Conservation (phyloP, 2,888 invertebrate genomes). For the Nomada ferruginata region DNA sequence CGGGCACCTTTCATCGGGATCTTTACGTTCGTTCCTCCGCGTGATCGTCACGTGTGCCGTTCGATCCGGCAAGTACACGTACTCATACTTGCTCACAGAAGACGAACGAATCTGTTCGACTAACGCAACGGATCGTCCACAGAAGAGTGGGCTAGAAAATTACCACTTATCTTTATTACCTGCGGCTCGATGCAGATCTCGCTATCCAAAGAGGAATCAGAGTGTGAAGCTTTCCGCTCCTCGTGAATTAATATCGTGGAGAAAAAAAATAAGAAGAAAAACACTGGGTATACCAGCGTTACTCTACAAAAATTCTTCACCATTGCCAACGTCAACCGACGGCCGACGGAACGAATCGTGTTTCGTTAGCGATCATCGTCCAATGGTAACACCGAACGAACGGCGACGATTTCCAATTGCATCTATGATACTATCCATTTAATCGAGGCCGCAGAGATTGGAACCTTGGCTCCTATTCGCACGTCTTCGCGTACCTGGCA, state of each 20-base stretch:
- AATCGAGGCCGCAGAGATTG: conserved; percentile 45
- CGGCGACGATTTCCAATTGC: not conserved
- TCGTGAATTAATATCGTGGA: conserved; percentile 24
- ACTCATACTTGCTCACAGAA: no score
- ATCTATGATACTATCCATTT: not conserved
- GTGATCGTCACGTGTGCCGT: no score
- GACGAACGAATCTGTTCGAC: not conserved
- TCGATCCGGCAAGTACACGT: not conserved
- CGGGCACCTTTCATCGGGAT: conserved; percentile 23
- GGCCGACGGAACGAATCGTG: not conserved
- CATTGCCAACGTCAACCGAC: not conserved
- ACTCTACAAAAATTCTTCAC: not conserved
- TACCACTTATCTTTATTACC: not conserved
- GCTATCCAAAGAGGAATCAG: conserved; percentile 26
- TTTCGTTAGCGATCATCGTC: not conserved
- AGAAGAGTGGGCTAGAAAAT: not conserved
- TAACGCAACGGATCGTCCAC: not conserved
- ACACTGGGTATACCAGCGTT: not conserved
- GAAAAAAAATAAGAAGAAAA: not conserved
- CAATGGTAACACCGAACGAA: not conserved
- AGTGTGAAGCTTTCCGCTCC: conserved; percentile 38
- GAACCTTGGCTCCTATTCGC: conserved; percentile 64
- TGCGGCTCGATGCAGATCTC: conserved; percentile 15
- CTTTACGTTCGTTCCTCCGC: not conserved
- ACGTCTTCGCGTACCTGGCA: conserved; percentile 34